phyloP scores from a whole-genome alignment of 2,888 invertebrate genomes.

The Suillia variegata region DNA sequence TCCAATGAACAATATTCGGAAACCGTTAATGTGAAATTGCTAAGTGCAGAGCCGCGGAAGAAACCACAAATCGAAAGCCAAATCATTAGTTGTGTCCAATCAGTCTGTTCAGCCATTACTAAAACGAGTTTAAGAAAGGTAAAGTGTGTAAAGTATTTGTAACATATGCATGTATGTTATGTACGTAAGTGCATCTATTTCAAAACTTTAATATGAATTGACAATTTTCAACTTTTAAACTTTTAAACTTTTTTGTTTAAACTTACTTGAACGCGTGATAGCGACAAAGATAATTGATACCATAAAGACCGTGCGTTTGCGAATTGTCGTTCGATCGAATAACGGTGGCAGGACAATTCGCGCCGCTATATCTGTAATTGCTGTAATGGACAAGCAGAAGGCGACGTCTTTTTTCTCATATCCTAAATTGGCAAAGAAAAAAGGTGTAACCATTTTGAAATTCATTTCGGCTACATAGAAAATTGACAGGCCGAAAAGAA shows the following conservation, averaged over 20 bases:
- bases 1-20: constrained; percentile 76
- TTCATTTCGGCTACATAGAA: constrained; percentile 79
- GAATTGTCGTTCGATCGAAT: constrained; percentile 71
- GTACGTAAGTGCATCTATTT: not conserved
- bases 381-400: constrained; percentile 75
- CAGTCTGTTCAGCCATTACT: constrained; percentile 77
- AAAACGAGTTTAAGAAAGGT: constrained; percentile 49
- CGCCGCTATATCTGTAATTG: constrained; percentile 75
- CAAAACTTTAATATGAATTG: too few relatives aligned
- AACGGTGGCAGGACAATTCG: constrained; percentile 75
- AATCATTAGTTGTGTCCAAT: constrained; percentile 71
- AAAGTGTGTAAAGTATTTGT: not conserved
- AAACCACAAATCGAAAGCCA: constrained; percentile 79
- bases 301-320: constrained; percentile 75
- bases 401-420: constrained; percentile 73
- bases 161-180: not conserved
- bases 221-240: too few relatives aligned
- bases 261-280: constrained; percentile 75
- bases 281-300: constrained; percentile 74
- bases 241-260: not conserved
- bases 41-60: constrained; percentile 77
- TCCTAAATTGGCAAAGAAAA: constrained; percentile 69
- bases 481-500: constrained; percentile 73
- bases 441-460: constrained; percentile 75
- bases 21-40: constrained; percentile 79